Base-by-base conservation (phyloP, 2,797 vertebrate genomes). In the Enteromius anoplus region DNA sequence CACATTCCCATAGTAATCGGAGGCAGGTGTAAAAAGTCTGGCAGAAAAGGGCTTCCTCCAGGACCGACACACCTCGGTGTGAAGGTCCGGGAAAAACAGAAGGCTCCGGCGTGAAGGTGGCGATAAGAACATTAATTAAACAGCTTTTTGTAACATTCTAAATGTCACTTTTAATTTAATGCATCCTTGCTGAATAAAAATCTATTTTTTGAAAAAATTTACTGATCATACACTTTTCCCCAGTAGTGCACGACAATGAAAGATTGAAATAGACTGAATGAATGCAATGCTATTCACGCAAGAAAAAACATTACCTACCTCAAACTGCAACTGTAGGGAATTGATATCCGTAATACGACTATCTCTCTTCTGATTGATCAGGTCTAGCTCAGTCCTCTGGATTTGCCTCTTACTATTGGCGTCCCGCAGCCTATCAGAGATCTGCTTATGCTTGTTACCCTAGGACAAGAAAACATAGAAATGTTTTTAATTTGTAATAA, bases 401-500 rank as follows among this genome's bases (percentile, higher is more conserved):
- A 95, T 92, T 87, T 95, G 95, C 80, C 95, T 97, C 91, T 94
- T 96, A 89, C 93, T 96, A 75, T 92, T 93, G 84, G 96, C 92
- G 81, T 98, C 97, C 8, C 96, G 94, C 83, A 99, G 90, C n/a
- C 95, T 92, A 88, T 96, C 95, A 3, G 96, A 96, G 89, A 99
- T 96, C 89, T 98, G 97, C 82, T 96, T 96, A 79, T 98, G 97
- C 89, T 97, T 98, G 91, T 94, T 95, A 23, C 94, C 96, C 98
- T 99, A 89, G 32, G 42, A 82, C 79, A 89, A 1, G 45, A 14
- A 34, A 11, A 15, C 58, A 75, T 15, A n/a, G 17, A 37, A 11
- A 32, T 69, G 19, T 34, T 17, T 49, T 75, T n/a, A 17, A 66
- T 51, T 51, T 64, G 65, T 29, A 60, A 60, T 69, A 47, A n/a